Base-by-base conservation (phyloP, 2,113 vertebrate genomes). In the Phylloscopus trochilus region DNA sequence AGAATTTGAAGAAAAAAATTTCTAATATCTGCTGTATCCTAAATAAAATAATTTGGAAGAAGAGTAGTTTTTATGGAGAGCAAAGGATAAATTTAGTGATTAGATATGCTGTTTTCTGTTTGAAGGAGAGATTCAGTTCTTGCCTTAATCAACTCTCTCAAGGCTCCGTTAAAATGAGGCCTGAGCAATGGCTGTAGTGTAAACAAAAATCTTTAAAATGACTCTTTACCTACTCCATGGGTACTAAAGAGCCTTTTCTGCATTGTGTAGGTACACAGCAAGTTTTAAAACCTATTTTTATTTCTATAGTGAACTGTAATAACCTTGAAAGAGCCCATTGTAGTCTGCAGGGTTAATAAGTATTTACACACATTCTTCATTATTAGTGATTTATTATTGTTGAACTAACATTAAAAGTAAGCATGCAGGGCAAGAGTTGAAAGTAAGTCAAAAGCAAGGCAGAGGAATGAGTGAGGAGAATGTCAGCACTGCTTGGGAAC, bases 331-430 rank as follows among this genome's bases (percentile, higher is more conserved):
- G 90, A 90, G 22, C 26, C 62, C 74, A 73, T 94, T 96, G 77
- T 95, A 63, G 52, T 85, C 88, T 86, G 60, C 66, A n/a, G 63
- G 46, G 69, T 91, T 89, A 77, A 83, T 85, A 90, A 66, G 78
- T 81, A 75, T 94, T 95, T 95, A 84, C 62, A 72, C 49, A 67
- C 80, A 44, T 96, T 92, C 85, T 95, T 92, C 53, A 43, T 66
- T 91, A 43, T 90, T 92, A 85, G 83, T 86, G 95, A 96, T 97
- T 96, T 96, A 95, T 96, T 95, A 41, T 92, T 89, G 87, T 79
- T 95, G 85, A 94, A 58, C 52, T 79, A 78, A 90, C 77, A 95
- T 93, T 91, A 90, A 66, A 87, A 63, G 72, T 84, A 73, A 89
- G 77, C 59, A 41, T 28, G 39, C 43, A 73, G 68, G 74, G 58